Evolutionary conservation across 2,797 vertebrate species (phyloP).

Genomic region (Danio tinwini): DNA sequence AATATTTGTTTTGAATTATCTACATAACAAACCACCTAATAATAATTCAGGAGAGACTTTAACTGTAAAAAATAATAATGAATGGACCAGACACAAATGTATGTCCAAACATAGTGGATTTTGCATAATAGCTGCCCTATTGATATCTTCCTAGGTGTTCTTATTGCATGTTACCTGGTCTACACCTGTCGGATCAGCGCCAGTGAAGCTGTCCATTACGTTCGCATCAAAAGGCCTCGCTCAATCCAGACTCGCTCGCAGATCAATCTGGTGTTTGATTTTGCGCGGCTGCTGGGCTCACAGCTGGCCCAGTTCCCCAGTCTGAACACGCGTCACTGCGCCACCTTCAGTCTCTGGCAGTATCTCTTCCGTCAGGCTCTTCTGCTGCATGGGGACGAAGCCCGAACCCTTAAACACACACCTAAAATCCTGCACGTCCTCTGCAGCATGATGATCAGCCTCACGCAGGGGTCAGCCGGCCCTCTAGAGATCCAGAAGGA

Average conservation of each 20-base stretch:
- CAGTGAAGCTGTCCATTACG: conserved; percentile 82
- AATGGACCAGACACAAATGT: too few relatives aligned
- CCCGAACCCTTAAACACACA: conserved; percentile 74
- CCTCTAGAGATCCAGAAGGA: conserved; percentile 70
- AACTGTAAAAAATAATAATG: too few relatives aligned
- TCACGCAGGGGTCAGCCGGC: conserved; percentile 70
- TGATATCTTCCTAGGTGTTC: conserved; percentile 73
- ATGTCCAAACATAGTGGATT: too few relatives aligned
- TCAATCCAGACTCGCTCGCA: conserved; percentile 84
- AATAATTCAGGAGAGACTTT: too few relatives aligned
- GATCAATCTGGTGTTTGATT: conserved; percentile 83
- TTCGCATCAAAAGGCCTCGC: conserved; percentile 80
- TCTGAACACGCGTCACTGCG: conserved; percentile 70
- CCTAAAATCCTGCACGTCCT: conserved; percentile 84
- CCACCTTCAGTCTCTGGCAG: conserved; percentile 78
- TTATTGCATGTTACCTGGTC: conserved; percentile 84
- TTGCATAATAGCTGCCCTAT: too few relatives aligned
- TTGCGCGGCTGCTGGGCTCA: conserved; percentile 76
- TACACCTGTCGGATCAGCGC: conserved; percentile 81
- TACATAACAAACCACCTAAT: not conserved
- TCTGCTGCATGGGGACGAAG: conserved; percentile 82
- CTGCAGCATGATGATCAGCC: conserved; percentile 74
- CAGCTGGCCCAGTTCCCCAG: conserved; percentile 78
- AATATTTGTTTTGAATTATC: too few relatives aligned
- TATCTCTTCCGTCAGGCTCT: conserved; percentile 78